Base-by-base conservation (phyloP, 2,113 vertebrate genomes). In the Alligator sinensis region DNA sequence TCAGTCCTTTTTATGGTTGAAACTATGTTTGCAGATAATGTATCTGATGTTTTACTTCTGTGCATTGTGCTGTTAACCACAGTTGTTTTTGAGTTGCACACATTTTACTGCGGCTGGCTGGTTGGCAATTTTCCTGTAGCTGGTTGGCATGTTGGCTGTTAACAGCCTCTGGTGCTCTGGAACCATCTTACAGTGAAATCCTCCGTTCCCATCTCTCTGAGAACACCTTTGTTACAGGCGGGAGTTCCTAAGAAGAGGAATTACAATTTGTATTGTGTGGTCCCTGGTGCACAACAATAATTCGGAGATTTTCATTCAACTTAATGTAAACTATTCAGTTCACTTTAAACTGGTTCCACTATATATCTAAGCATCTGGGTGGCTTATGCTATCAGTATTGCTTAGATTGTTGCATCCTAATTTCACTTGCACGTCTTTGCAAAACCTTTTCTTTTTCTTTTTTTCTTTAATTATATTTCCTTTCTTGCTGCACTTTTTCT, bases 401-500 rank as follows among this genome's bases (percentile, higher is more conserved):
- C 90, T 24, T 86, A 93, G 92, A 88, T 94, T 95, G 89, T 90
- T 94, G 96, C 96, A 75, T 96, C 91, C 94, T 98, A 96, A 97
- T 98, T 91, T 91, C 82, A 91, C 92, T 92, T 97, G 98, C 98
- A 98, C 97, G 97, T 82, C 92, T 96, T 91, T 57, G 92, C 96
- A 94, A 91, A 97, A 86, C 96, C 96, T 89, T 96, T 14, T 34
- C 59, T 74, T 92, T 27, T 88, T 81, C 82, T 95, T 95, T 97
- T 62, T 55, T 92, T 91, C 96, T 77, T 58, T 94, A 97, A 97
- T 98, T 95, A 9, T 95, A 88, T 97, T 98, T 97, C 93, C 91
- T 97, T 98, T 97, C 98, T 98, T 98, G 97, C 97, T 98, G 98
- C 97, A 98, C 95, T 98, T 95, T 97, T 97, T 95, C 96, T 97